Base-by-base conservation (phyloP, 2,888 invertebrate genomes). In the Phorcus lineatus region DNA sequence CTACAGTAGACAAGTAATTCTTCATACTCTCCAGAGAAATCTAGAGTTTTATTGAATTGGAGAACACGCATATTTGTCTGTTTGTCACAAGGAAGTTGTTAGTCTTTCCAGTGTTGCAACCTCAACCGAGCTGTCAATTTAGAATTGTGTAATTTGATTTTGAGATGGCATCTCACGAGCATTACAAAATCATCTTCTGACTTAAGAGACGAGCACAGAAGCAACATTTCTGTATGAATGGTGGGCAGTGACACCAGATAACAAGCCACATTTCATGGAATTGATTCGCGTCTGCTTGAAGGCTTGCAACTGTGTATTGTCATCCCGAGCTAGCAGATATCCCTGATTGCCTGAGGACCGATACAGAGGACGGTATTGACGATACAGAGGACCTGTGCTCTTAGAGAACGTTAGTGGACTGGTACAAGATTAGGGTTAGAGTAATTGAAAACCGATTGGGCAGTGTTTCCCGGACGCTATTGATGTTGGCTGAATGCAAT, bases 401-500 rank as follows among this genome's bases (percentile, higher is more conserved):
- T 6, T 19, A 55, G n/a, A 7, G 24, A 7, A 57, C 57, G 24
- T 57, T 57, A 19, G 24, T 11, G 36, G 70, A 36, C 70, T n/a
- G 70, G 70, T 19, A 36, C 36, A 31, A 19, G 31, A 40, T 40
- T 40, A 31, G 40, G 36, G 40, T 70, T 17, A 70, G 22, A 70
- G 70, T 70, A 70, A 70, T 70, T 70, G 70, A 70, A 70, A 70
- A 70, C 70, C 70, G 24, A 70, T 70, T 70, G 31, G 31, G 40
- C 70, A 7, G 31, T 31, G 70, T 70, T 28, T 70, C 70, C n/a
- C 19, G 16, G 28, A 17, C 40, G 19, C 19, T 16, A 36, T 36
- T 36, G 70, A 19, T 36, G 31, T 19, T 2, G 19, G 17, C 17
- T n/a, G 40, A 19, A n/a, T 36, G 28, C 24, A n/a, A 70, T 47